These are phyloP conservation scores for Sarcophaga peregrina DNA, from an alignment of 1,140 invertebrate species.

Conservation along the genomic window DNA sequence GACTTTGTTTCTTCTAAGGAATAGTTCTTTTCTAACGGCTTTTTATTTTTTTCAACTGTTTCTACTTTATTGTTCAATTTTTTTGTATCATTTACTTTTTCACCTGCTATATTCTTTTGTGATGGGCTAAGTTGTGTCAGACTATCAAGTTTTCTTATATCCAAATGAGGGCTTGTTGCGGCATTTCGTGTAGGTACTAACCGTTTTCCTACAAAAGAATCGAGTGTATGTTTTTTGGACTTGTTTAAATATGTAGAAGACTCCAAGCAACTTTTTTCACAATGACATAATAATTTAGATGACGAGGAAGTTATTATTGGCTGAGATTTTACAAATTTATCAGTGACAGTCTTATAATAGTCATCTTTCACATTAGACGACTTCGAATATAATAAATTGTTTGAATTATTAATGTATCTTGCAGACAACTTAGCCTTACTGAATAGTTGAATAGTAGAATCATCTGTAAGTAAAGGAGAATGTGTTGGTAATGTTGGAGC, in stretches of 20 bases:
- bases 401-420: constrained; percentile 56
- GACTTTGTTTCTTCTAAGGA: constrained; percentile 45
- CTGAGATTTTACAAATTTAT: neutral
- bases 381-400: neutral
- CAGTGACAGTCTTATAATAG: neutral
- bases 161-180: constrained; percentile 45
- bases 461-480: constrained; percentile 50
- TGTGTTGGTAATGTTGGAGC: constrained; percentile 58
- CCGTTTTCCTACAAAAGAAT: neutral
- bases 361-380: neutral
- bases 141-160: constrained; percentile 39
- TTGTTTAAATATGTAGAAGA: neutral
- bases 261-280: neutral
- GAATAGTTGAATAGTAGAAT: constrained; percentile 50
- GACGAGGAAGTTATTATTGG: neutral
- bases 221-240: neutral
- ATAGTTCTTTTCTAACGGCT: constrained; percentile 45
- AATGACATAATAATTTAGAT: constrained; percentile 18
- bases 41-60: neutral
- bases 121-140: neutral
- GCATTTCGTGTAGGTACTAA: constrained; percentile 46
- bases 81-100: neutral
- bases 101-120: neutral
- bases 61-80: neutral
- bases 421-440: constrained; percentile 57